phyloP scores from a whole-genome alignment of 1,140 invertebrate genomes.

The Drosophila kanapiae region DNA sequence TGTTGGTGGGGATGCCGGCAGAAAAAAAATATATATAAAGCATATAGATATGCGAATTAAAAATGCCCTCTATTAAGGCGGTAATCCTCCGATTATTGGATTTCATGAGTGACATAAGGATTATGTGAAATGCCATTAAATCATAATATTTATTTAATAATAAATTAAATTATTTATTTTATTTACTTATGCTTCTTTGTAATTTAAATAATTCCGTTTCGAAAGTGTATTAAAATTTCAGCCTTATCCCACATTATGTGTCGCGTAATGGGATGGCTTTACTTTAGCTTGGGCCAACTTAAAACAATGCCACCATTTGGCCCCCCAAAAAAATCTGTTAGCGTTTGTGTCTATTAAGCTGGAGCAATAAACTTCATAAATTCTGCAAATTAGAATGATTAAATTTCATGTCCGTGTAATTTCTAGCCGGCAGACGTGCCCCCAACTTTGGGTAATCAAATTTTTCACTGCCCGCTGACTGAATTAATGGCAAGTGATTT shows the following conservation, averaged over 20 bases:
- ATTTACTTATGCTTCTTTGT: not conserved
- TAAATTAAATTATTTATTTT: not conserved
- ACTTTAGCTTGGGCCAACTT: conserved; percentile 21
- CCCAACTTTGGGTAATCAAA: conserved; percentile 46
- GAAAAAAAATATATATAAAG: conserved; percentile 1
- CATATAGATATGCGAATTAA: not conserved
- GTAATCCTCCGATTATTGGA: not conserved
- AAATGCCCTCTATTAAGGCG: not conserved
- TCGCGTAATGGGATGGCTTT: conserved; percentile 10
- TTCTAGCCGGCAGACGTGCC: conserved; percentile 36
- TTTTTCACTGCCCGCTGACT: conserved; percentile 32
- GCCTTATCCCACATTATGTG: not conserved
- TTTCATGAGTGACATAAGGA: not conserved
- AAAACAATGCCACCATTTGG: conserved; percentile 20
- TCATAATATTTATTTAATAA: too few species aligned
- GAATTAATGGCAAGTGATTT: conserved; percentile 51
- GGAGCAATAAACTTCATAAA: conserved; percentile 76
- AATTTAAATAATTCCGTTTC: not conserved
- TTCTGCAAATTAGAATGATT: conserved; percentile 76
- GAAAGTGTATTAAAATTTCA: conserved; percentile 5
- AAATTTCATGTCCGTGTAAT: conserved; percentile 70
- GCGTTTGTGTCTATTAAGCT: conserved; percentile 68
- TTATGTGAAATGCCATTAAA: not conserved
- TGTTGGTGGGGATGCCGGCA: conserved; percentile 10
- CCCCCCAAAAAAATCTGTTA: conserved; percentile 43